Evolutionary conservation across 1,140 invertebrate species (phyloP).

Genomic region (Lamellibrachia luymesi): DNA sequence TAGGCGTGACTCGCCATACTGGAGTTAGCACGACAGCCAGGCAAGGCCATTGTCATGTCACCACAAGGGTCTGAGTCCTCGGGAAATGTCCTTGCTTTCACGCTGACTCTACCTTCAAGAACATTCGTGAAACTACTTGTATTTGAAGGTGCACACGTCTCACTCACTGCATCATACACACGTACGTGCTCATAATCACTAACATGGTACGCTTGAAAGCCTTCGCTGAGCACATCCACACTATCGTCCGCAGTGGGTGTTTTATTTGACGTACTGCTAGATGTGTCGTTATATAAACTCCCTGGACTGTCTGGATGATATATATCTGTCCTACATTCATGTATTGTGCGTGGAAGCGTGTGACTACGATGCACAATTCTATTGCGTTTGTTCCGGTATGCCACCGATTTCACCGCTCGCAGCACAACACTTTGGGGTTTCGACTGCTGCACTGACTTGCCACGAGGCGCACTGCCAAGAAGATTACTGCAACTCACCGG

Average conservation of each 20-base stretch:
- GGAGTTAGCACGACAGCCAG: not conserved
- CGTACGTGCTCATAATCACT: not conserved
- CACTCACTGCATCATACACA: not conserved
- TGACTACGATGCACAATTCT: not conserved
- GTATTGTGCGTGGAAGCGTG: not conserved
- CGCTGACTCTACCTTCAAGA: not conserved
- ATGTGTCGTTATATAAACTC: not conserved
- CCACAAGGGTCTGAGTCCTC: not conserved
- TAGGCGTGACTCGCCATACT: not conserved
- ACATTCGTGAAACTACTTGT: not conserved
- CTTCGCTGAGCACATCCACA: not conserved
- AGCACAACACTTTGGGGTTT: not conserved
- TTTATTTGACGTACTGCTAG: not conserved
- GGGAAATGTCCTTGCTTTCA: not conserved
- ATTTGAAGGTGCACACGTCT: not conserved
- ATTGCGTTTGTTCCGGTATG: not conserved
- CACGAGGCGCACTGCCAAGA: not conserved
- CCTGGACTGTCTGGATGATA: not conserved
- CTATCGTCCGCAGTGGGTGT: not conserved
- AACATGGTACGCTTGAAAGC: not conserved
- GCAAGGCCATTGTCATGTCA: not conserved
- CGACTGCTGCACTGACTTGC: not conserved
- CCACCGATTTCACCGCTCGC: not conserved
- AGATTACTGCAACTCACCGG: not conserved
- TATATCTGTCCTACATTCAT: not conserved